A percentile compares a stretch with the other conserved stretches of the same genome.
phyloP scores from a whole-genome alignment of 2,113 vertebrate genomes.

The Cygnus buccinator region DNA sequence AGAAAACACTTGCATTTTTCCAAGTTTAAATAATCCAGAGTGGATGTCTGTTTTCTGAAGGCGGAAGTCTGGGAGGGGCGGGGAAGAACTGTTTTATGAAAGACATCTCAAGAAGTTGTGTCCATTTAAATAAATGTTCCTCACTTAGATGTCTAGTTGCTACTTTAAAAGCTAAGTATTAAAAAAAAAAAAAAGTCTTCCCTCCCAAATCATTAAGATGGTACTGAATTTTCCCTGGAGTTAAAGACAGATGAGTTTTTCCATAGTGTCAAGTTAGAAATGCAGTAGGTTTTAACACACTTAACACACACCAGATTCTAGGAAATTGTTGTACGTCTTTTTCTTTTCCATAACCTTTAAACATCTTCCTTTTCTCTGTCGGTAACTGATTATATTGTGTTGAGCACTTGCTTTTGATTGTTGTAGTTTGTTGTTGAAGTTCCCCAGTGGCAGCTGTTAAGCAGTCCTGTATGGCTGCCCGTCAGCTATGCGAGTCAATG shows the following conservation, averaged over 20 bases:
- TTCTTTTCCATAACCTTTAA: not conserved
- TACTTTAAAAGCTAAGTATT: not conserved
- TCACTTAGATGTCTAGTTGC: not conserved
- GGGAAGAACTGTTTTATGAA: not conserved
- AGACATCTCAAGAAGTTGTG: not conserved
- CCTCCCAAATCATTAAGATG: not conserved
- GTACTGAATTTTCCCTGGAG: not conserved
- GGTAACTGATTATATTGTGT: not conserved
- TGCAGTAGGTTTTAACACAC: not conserved
- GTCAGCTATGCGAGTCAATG: not conserved
- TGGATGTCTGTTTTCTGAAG: slow-evolving; percentile 67
- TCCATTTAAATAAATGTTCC: not conserved
- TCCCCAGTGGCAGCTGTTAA: not conserved
- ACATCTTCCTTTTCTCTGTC: not conserved
- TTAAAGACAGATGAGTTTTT: not conserved
- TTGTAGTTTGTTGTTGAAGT: not conserved
- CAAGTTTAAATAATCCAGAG: slow-evolving; percentile 77
- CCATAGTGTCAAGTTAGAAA: not conserved
- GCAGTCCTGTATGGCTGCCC: not conserved
- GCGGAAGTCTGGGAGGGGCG: not conserved
- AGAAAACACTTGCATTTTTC: slow-evolving; percentile 82
- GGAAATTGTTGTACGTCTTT: not conserved
- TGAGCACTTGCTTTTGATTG: not conserved
- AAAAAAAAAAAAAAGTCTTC: not conserved
- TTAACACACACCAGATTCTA: not conserved